Evolutionary conservation across 2,888 invertebrate species (phyloP), one percentile per base, ranked within the genome.

Genomic region (Perizoma affinitatum): DNA sequence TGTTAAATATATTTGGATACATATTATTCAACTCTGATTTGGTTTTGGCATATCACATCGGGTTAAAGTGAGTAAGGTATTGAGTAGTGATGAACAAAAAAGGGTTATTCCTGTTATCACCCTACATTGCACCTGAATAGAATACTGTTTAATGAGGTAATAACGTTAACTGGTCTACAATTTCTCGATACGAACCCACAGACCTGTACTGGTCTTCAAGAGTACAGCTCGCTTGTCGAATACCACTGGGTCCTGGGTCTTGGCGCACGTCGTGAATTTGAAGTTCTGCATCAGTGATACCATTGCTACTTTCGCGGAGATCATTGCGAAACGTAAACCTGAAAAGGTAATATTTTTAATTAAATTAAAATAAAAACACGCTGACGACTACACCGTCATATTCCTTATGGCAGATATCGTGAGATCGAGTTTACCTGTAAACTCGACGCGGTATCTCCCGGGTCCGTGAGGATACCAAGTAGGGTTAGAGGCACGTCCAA

Each of bases 311-410:
- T 93, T 93, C 0, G 88, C 90, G 47, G 93, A 90, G 69, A 90
- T 81, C 83, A 93, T 82, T 1, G 93, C 93, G 70, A 93, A 93
- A 51, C 93, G 79, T 65, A 89, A 75, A 59, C 93, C 93, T 93
- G 82, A n/a, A 83, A 86, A 55, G 65, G 54, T 55, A 52, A 34
- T 46, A 46, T 34, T 34, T 4, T 5, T 34, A n/a, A 34, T 4
- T 11, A 45, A 2, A 22, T 2, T 22, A 22, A 22, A 22, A 22
- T 22, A 22, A 22, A 22, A 22, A 22, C 3, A 22, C 22, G 22
- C 22, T 22, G 22, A 22, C 22, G 22, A 22, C 22, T 22, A 22
- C 22, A 22, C 22, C 1, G 22, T 22, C 22, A 22, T 22, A 22
- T 22, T 22, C 22, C 22, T 22, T 22, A 22, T 22, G 22, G 3